phyloP scores from a whole-genome alignment of 2,113 vertebrate genomes.

The Scolopax mira region DNA sequence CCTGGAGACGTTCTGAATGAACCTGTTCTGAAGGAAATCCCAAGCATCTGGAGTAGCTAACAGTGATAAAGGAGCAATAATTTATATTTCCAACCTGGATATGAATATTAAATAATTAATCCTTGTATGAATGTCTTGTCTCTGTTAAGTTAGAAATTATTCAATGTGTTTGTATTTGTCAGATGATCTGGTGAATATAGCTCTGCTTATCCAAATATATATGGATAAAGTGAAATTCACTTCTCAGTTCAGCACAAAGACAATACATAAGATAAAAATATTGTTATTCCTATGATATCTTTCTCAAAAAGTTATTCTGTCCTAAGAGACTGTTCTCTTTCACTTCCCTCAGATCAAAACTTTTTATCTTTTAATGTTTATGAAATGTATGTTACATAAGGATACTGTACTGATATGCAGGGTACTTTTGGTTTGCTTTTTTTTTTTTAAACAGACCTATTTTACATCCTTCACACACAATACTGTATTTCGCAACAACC shows the following conservation, averaged over 20 bases:
- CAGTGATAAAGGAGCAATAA: background rate
- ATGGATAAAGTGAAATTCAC: background rate
- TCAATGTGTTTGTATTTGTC: background rate
- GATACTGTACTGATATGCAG: background rate
- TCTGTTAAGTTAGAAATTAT: background rate
- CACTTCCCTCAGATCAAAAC: background rate
- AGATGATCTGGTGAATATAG: background rate
- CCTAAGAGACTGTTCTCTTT: background rate
- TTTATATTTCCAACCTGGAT: background rate
- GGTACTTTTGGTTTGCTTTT: background rate
- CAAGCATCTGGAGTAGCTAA: background rate
- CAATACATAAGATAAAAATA: background rate
- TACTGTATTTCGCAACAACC: background rate
- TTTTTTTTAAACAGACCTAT: background rate
- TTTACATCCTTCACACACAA: background rate
- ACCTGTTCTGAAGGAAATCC: background rate
- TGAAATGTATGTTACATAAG: background rate
- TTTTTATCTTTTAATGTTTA: constrained; percentile 1
- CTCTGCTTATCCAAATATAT: background rate
- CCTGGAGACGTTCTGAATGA: accelerated
- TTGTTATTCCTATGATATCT: background rate
- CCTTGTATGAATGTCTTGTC: background rate
- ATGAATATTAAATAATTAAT: constrained; percentile 39
- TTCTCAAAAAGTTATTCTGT: background rate
- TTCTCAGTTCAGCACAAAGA: background rate